Evolutionary conservation across 1,140 invertebrate species (phyloP), one percentile per base, ranked within the genome.

Genomic region (Sinella curviseta): DNA sequence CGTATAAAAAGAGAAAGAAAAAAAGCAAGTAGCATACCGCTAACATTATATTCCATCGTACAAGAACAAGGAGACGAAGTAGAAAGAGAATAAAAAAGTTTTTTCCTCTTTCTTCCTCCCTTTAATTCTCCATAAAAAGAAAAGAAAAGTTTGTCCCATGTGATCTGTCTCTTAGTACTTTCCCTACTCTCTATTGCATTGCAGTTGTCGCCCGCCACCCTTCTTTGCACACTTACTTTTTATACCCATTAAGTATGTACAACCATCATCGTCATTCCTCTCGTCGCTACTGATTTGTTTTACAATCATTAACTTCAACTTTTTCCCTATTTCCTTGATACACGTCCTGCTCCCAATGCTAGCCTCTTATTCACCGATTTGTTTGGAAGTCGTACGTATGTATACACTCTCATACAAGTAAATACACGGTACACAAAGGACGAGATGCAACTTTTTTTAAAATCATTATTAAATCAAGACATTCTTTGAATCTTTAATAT

Each of bases 221-320:
- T 4, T 65, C 14, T 65, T 17, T 70, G 26, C 12, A 33, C 8
- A 70, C 4, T 70, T 70, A 4, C 31, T 33, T 60, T 26, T 48
- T 48, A 48, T 48, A 48, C 8, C 39, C 8, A 20, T 48, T 48
- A 48, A 48, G 8, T 48, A 12, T 48, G 20, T 48, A 48, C 20
- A 48, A 48, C 57, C 4, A 60, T 14, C 12, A 60, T 17, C 57
- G 8, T 17, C 39, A 48, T 48, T 48, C 57, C 57, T n/a, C 12
- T 60, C 24, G 24, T 17, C 24, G 24, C 57, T n/a, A 2, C 65
- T 70, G 65, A 70, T 70, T 70, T 70, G 65, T 70, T 70, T 30
- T 70, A 30, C 65, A 70, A 70, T 70, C 65, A 70, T 70, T 70
- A 70, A 70, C 65, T 70, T 24, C 8, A 48, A 48, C 39, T 48